Percentiles rank a stretch among this genome's conserved stretches.
phyloP scores from a whole-genome alignment of 1,140 invertebrate species.

The Hypothenemus hampei region DNA sequence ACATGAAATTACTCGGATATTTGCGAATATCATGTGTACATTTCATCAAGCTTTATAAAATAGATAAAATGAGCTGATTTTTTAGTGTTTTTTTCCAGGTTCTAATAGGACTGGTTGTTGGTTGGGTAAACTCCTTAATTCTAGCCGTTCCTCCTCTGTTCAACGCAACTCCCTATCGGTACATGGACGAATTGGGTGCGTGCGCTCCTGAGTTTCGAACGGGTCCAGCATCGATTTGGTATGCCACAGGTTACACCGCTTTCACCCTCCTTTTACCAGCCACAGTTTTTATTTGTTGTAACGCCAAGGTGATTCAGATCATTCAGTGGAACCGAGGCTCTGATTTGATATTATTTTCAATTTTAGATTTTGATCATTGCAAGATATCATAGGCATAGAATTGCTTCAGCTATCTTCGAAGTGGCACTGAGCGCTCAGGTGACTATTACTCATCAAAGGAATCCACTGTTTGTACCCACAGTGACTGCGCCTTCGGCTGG shows the following conservation, averaged over 20 bases:
- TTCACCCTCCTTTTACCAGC: conserved; percentile 63
- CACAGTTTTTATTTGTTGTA: conserved; percentile 64
- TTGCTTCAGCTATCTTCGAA: conserved; percentile 79
- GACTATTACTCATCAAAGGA: conserved; percentile 74
- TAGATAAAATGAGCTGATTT: no score
- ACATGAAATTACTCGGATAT: no score
- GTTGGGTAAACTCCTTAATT: conserved; percentile 50
- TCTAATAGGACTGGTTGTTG: conserved; percentile 48
- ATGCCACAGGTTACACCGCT: conserved; percentile 59
- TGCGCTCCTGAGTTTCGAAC: conserved; percentile 64
- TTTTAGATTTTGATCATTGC: conserved; percentile 48
- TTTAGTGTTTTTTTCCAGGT: conserved; percentile 49
- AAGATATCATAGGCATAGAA: conserved; percentile 73
- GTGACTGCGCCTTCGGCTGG: conserved; percentile 51
- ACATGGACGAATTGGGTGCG: conserved; percentile 54
- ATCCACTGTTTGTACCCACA: conserved; percentile 65
- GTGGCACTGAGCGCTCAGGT: conserved; percentile 78
- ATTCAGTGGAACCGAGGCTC: no score
- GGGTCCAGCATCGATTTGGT: conserved; percentile 53
- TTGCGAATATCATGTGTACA: no score
- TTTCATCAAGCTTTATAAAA: no score
- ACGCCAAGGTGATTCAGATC: conserved; percentile 59
- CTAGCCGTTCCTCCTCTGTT: conserved; percentile 47
- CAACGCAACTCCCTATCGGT: conserved; percentile 48
- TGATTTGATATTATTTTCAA: background rate